Evolutionary conservation across 1,140 invertebrate species (phyloP).

Genomic region (Venturia canescens): DNA sequence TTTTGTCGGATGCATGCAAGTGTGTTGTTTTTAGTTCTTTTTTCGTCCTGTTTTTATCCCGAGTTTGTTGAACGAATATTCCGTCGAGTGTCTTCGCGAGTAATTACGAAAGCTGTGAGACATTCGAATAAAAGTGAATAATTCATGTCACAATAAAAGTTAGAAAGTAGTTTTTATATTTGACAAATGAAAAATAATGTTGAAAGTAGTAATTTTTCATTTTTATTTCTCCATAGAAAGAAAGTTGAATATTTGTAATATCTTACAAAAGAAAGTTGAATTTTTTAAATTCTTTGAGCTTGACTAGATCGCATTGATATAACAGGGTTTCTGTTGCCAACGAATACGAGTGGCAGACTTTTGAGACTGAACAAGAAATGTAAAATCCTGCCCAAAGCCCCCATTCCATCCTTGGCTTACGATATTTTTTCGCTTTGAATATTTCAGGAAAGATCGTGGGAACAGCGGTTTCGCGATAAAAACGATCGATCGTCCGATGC

Average conservation of each 20-base stretch:
- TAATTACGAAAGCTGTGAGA: background rate
- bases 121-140: too few species aligned
- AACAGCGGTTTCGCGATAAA: slow-evolving; percentile 68
- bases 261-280: too few species aligned
- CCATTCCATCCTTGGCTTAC: slow-evolving; percentile 44
- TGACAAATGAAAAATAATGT: too few species aligned
- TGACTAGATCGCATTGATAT: too few species aligned
- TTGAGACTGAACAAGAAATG: background rate
- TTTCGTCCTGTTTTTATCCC: background rate
- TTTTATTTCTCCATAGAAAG: too few species aligned
- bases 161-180: too few species aligned
- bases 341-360: background rate
- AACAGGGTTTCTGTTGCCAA: too few species aligned
- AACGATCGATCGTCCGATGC: slow-evolving; percentile 71
- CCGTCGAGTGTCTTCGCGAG: background rate
- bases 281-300: too few species aligned
- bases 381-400: background rate
- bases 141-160: too few species aligned
- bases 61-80: background rate
- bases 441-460: slow-evolving; percentile 68
- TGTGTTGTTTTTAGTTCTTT: slow-evolving; percentile 27
- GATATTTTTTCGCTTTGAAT: slow-evolving; percentile 55
- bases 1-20: slow-evolving; percentile 13
- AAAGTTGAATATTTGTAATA: too few species aligned
- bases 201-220: too few species aligned